These are phyloP conservation scores for Labeo rohita DNA, from an alignment of 2,113 vertebrate genomes.

Conservation along the genomic window DNA sequence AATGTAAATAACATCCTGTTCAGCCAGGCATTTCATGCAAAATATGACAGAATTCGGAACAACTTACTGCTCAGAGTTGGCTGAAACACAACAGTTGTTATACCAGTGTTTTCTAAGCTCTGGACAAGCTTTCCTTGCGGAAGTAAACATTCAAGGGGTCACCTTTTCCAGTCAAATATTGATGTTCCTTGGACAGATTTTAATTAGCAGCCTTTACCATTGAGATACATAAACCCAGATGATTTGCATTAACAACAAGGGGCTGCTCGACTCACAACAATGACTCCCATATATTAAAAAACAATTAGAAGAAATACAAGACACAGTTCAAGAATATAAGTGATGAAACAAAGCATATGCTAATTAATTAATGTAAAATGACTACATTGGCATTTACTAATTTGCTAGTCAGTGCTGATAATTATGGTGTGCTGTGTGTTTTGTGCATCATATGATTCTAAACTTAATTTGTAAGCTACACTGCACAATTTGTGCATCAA, in stretches of 20 bases:
- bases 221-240: slow-evolving; percentile 12
- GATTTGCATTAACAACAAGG: slow-evolving; percentile 2
- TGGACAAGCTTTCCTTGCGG: not conserved
- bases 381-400: not conserved
- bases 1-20: not conserved
- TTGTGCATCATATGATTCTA: not conserved
- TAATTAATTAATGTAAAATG: not conserved
- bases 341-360: not conserved
- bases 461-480: not conserved
- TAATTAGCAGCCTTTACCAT: slow-evolving; percentile 11
- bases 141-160: slow-evolving; percentile 13
- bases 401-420: not conserved
- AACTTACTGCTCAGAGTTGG: not conserved
- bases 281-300: not conserved
- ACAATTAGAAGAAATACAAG: not conserved
- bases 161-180: slow-evolving; percentile 33
- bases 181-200: slow-evolving; percentile 24
- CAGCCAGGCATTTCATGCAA: not conserved
- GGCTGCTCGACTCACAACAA: not conserved
- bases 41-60: not conserved
- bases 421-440: not conserved
- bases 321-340: not conserved
- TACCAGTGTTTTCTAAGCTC: slow-evolving; percentile 7
- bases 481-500: not conserved
- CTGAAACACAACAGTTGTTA: not conserved